Conservation (phyloP, 2,888 invertebrate genomes). For the Tridacna crocea region DNA sequence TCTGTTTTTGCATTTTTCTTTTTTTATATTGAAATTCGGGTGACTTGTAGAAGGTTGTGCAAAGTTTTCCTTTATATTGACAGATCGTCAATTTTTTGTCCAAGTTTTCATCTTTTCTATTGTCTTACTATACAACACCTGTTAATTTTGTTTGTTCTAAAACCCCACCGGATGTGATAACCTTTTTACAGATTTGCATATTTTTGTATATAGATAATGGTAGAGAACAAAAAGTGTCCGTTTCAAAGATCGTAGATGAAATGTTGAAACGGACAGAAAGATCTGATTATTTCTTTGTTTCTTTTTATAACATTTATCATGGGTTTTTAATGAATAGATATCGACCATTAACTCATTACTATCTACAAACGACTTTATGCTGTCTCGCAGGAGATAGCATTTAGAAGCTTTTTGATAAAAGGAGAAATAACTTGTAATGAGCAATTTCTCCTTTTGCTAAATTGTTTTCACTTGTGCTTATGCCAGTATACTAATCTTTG, state of each 20-base stretch:
- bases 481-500: too few relatives aligned
- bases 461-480: too few relatives aligned
- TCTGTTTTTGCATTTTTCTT: too few relatives aligned
- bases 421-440: too few relatives aligned
- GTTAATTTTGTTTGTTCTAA: slow-evolving; percentile 7
- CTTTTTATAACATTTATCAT: not conserved
- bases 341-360: not conserved
- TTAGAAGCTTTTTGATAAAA: too few relatives aligned
- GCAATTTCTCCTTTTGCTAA: too few relatives aligned
- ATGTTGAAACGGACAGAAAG: not conserved
- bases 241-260: not conserved
- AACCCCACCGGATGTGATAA: slow-evolving; percentile 22
- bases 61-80: not conserved
- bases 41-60: not conserved
- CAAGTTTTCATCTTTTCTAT: not conserved
- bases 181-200: slow-evolving; percentile 12
- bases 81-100: slow-evolving; percentile 3
- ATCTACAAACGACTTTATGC: too few relatives aligned
- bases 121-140: not conserved
- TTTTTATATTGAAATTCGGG: too few relatives aligned
- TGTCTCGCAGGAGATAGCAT: too few relatives aligned
- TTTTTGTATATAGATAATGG: slow-evolving; percentile 12
- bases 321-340: not conserved
- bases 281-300: not conserved
- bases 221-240: not conserved